phyloP scores from a whole-genome alignment of 2,797 vertebrate genomes.

The Neosilurus mollespiculum region DNA sequence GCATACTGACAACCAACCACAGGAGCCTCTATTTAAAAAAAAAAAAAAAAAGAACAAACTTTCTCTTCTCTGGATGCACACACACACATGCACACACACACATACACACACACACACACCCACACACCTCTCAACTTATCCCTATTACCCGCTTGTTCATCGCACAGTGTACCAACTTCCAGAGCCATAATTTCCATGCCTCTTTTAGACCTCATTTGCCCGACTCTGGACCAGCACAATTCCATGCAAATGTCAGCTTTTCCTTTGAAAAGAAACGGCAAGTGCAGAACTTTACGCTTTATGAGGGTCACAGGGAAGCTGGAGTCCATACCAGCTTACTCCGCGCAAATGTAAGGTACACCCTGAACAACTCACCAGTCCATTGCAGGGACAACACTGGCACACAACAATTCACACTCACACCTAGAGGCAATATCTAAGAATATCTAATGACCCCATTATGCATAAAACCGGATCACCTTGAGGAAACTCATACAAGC shows the following conservation, averaged over 20 bases:
- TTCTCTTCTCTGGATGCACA: conserved; percentile 37
- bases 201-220: not conserved
- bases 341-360: no score
- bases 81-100: conserved; percentile 27
- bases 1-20: conserved; percentile 70
- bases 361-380: no score
- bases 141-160: conserved; percentile 22
- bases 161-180: no score
- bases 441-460: no score
- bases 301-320: no score
- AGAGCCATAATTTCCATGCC: conserved; percentile 28
- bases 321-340: no score
- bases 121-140: conserved; percentile 50
- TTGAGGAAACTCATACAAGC: no score
- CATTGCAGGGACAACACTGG: no score
- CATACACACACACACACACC: conserved; percentile 47
- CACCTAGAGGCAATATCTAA: no score
- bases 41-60: conserved; percentile 2
- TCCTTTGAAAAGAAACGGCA: not conserved
- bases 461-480: no score
- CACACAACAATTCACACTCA: no score
- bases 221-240: not conserved
- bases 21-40: conserved; percentile 64
- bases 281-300: not conserved
- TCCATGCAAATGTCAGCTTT: not conserved